Conservation (phyloP, 2,888 invertebrate genomes). For the Seladonia tumulorum region DNA sequence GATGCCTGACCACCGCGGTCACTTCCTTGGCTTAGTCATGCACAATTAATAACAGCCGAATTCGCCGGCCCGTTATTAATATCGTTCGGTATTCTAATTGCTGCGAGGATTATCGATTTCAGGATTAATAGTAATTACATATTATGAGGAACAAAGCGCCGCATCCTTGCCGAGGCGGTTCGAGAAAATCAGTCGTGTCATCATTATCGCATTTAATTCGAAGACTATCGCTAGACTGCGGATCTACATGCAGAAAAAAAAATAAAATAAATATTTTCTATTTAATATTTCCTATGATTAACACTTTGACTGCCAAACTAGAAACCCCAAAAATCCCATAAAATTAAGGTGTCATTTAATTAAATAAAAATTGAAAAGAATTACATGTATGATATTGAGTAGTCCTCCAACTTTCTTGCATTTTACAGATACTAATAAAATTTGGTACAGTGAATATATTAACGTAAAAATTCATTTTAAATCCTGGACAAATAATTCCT, state of each 20-base stretch:
- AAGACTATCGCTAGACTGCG: not conserved
- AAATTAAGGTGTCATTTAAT: too few relatives aligned
- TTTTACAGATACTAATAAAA: too few relatives aligned
- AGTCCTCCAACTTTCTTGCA: too few relatives aligned
- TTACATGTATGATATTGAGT: too few relatives aligned
- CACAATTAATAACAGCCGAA: slow-evolving; percentile 66
- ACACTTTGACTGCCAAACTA: too few relatives aligned
- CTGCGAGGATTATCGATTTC: slow-evolving; percentile 56
- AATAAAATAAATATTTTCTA: not conserved
- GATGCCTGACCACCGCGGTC: slow-evolving; percentile 50
- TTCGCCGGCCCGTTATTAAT: slow-evolving; percentile 61
- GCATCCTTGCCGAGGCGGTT: not conserved
- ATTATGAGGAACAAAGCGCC: slow-evolving; percentile 45
- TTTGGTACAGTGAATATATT: too few relatives aligned
- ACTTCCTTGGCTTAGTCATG: slow-evolving; percentile 65
- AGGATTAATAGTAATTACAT: slow-evolving; percentile 66
- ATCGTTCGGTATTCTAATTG: slow-evolving; percentile 66
- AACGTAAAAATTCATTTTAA: too few relatives aligned
- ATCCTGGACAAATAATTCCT: too few relatives aligned
- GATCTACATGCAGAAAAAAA: not conserved
- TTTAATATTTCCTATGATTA: too few relatives aligned
- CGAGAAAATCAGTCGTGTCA: not conserved
- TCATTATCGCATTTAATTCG: not conserved
- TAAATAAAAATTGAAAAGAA: too few relatives aligned
- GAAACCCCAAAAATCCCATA: too few relatives aligned